Conservation (phyloP, 2,888 invertebrate species). For the Ceraclea dissimilis region DNA sequence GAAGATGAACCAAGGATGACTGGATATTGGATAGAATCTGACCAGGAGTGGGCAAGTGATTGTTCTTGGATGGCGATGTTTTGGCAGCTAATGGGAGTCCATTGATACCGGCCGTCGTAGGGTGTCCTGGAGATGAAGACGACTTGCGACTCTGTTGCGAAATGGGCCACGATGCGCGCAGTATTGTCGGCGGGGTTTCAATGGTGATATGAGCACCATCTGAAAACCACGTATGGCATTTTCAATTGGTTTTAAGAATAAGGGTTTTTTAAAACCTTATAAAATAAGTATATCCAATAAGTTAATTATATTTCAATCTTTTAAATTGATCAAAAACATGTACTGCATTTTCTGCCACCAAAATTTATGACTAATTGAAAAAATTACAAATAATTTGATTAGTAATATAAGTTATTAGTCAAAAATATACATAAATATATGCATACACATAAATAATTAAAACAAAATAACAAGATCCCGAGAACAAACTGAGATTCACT, state of each 20-base stretch:
- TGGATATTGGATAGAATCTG: background rate
- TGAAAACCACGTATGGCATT: constrained; percentile 50
- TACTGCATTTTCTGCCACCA: constrained; percentile 13
- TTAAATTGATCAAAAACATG: background rate
- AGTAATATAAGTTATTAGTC: background rate
- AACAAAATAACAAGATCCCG: background rate
- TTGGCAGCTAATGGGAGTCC: background rate
- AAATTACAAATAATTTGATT: background rate
- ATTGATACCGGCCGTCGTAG: background rate
- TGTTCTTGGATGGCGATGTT: background rate
- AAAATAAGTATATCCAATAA: background rate
- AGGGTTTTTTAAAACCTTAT: background rate
- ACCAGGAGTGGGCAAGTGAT: background rate
- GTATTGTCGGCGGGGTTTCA: constrained; percentile 38
- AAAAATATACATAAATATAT: background rate
- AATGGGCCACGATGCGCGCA: constrained; percentile 34
- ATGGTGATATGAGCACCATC: constrained; percentile 43
- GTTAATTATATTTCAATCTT: background rate
- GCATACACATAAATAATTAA: background rate
- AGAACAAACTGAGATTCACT: background rate
- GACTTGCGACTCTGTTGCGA: constrained; percentile 30
- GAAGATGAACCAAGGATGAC: background rate
- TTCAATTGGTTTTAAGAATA: constrained; percentile 13
- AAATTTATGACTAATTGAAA: background rate
- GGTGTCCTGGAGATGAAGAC: constrained; percentile 29